Evolutionary conservation across 2,888 invertebrate genomes (phyloP).

Genomic region (Strigamia crassipes): DNA sequence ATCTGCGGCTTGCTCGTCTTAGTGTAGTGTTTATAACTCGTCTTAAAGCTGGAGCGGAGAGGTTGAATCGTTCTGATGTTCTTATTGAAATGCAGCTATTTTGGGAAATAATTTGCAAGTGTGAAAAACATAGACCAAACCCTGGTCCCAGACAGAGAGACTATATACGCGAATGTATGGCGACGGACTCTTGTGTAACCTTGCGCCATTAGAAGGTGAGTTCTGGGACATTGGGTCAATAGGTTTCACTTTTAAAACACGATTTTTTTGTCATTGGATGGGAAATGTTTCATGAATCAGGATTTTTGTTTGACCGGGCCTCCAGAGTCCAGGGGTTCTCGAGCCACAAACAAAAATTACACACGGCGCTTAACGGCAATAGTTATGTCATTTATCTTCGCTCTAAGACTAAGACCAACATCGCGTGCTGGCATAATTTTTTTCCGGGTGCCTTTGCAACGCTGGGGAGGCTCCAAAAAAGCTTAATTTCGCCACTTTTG

Average conservation of each 20-base stretch:
- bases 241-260: not conserved
- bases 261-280: too few species aligned
- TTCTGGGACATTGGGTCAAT: not conserved
- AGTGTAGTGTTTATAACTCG: conserved; percentile 18
- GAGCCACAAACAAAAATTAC: too few species aligned
- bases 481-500: too few species aligned
- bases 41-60: not conserved
- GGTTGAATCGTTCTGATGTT: conserved; percentile 11
- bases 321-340: too few species aligned
- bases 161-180: not conserved
- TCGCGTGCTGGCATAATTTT: too few species aligned
- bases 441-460: too few species aligned
- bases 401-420: too few species aligned
- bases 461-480: too few species aligned
- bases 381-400: too few species aligned
- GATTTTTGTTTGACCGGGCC: too few species aligned
- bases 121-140: conserved; percentile 29
- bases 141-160: conserved; percentile 4
- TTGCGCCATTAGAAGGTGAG: not conserved
- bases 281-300: too few species aligned
- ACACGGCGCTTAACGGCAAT: too few species aligned
- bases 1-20: not conserved
- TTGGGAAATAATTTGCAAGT: conserved; percentile 33
- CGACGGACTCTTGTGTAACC: not conserved
- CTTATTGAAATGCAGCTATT: conserved; percentile 12